phyloP scores from a whole-genome alignment of 2,797 vertebrate genomes.

The Cossypha caffra region DNA sequence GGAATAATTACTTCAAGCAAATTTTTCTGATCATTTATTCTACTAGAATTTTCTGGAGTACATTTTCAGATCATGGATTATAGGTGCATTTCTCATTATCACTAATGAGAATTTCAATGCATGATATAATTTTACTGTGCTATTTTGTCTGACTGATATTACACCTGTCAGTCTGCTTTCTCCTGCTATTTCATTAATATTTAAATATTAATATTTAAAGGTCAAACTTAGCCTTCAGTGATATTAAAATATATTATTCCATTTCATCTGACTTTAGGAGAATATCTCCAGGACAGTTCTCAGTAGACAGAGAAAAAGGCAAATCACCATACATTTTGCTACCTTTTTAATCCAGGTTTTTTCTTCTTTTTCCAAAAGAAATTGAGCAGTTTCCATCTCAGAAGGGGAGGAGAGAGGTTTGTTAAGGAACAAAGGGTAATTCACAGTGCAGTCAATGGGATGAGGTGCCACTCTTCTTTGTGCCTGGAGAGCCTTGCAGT shows the following conservation, averaged over 20 bases:
- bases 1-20: slow-evolving; percentile 47
- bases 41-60: slow-evolving; percentile 41
- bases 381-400: not conserved
- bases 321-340: not conserved
- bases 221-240: slow-evolving; percentile 69
- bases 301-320: not conserved
- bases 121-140: slow-evolving; percentile 61
- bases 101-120: slow-evolving; percentile 77
- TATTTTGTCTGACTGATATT: slow-evolving; percentile 75
- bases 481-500: not conserved
- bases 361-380: not conserved
- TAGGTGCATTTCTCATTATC: slow-evolving; percentile 70
- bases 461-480: not conserved
- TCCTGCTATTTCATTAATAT: slow-evolving; percentile 75
- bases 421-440: not conserved
- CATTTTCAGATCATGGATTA: slow-evolving; percentile 48
- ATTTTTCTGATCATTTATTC: slow-evolving; percentile 68
- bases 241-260: slow-evolving; percentile 70
- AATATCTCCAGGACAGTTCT: slow-evolving; percentile 1
- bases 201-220: slow-evolving; percentile 79
- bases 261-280: slow-evolving; percentile 41
- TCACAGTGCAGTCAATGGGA: not conserved
- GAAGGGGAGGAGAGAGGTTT: not conserved
- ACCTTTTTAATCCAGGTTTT: not conserved
- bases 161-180: slow-evolving; percentile 76